A percentile compares a stretch with the other conserved stretches of the same genome.
Conservation (phyloP, 1,140 invertebrate genomes). For the Solenopsis fugax region DNA sequence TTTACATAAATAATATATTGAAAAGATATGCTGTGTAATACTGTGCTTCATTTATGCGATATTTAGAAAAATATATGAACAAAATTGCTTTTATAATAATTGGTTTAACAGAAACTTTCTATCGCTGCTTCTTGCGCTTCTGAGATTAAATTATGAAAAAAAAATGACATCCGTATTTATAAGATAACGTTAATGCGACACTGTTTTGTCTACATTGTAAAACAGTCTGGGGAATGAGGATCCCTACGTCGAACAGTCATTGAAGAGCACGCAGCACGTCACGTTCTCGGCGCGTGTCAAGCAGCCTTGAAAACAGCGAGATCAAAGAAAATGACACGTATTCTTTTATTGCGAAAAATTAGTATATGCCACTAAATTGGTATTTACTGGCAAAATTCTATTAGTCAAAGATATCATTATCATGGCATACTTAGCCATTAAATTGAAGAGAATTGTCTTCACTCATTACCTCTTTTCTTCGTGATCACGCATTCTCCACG, state of each 20-base stretch:
- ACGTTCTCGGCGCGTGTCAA: not conserved
- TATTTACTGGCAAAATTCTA: not conserved
- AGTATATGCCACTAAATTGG: not conserved
- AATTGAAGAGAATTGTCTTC: not conserved
- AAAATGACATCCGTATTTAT: not conserved
- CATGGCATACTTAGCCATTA: not conserved
- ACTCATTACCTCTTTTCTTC: not conserved
- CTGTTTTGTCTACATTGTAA: conserved; percentile 50
- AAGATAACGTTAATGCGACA: conserved; percentile 13
- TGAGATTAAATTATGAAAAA: not conserved
- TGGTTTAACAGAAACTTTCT: not conserved
- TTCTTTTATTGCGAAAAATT: conserved; percentile 7
- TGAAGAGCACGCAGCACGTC: not conserved
- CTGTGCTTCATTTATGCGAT: not conserved
- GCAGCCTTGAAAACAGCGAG: conserved; percentile 5
- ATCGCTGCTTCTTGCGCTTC: not conserved
- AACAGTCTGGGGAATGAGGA: not conserved
- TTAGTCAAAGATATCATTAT: not conserved
- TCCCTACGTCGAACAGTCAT: not conserved
- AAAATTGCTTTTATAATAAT: not conserved
- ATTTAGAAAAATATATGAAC: not conserved
- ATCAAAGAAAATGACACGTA: conserved; percentile 20
- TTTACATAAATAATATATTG: not conserved
- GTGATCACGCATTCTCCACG: conserved; percentile 13
- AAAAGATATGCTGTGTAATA: not conserved